Percentiles rank a stretch among this genome's conserved stretches.
Conservation (phyloP, 2,113 vertebrate species). For the Anhinga rufa region DNA sequence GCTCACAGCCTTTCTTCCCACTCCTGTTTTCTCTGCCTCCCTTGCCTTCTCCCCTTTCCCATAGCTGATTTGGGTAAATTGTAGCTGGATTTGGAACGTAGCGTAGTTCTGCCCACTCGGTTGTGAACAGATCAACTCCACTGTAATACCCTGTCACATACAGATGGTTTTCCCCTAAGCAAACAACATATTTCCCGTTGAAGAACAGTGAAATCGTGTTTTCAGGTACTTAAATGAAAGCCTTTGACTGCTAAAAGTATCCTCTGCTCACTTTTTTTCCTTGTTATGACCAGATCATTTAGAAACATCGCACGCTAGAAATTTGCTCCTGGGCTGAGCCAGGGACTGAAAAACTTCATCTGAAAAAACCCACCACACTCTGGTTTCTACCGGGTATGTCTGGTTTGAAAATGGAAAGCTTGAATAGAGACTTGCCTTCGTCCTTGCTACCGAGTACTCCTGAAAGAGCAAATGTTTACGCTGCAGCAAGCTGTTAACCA, state of each 20-base stretch:
- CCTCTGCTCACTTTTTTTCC: not conserved
- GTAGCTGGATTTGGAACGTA: not conserved
- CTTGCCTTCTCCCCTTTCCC: not conserved
- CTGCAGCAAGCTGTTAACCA: not conserved
- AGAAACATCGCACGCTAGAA: not conserved
- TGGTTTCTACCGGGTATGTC: not conserved
- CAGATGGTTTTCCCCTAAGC: not conserved
- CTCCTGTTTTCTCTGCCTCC: not conserved
- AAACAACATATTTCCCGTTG: not conserved
- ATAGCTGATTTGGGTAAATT: not conserved
- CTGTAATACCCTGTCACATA: not conserved
- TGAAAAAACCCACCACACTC: not conserved
- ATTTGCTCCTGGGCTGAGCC: not conserved
- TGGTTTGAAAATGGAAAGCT: conserved; percentile 1
- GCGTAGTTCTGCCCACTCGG: not conserved
- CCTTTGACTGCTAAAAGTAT: not conserved
- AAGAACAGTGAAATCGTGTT: not conserved
- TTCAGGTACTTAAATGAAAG: not conserved
- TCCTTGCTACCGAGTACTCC: not conserved
- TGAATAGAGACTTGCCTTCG: not conserved
- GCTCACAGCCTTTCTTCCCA: not conserved
- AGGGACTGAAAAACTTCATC: conserved; percentile 1
- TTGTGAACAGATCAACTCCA: not conserved
- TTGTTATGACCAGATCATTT: not conserved
- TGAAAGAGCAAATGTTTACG: not conserved